phyloP scores from a whole-genome alignment of 2,113 vertebrate genomes.

The Clinocottus analis region DNA sequence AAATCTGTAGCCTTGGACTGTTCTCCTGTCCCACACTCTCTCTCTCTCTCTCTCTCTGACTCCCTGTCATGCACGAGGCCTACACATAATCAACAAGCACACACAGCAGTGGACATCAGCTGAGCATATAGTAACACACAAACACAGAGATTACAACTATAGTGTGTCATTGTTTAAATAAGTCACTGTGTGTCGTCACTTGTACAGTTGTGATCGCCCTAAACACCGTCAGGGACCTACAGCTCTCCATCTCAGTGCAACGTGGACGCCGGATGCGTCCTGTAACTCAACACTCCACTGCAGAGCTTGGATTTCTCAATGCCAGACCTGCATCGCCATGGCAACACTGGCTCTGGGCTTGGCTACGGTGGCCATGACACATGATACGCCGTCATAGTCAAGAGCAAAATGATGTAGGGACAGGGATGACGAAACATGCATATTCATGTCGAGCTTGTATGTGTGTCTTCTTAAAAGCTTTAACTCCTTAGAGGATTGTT shows the following conservation, averaged over 20 bases:
- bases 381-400: slow-evolving; percentile 35
- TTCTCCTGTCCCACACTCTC: slow-evolving; percentile 67
- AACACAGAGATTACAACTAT: slow-evolving; percentile 21
- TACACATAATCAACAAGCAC: slow-evolving; percentile 50
- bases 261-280: slow-evolving; percentile 29
- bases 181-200: slow-evolving; percentile 35
- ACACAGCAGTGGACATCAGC: slow-evolving; percentile 23
- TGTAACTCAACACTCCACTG: slow-evolving; percentile 74
- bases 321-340: slow-evolving; percentile 55
- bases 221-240: not conserved
- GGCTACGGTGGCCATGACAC: slow-evolving; percentile 44
- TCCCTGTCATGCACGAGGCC: slow-evolving; percentile 49
- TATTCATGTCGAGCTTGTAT: not conserved
- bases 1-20: slow-evolving; percentile 82
- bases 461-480: too few relatives aligned
- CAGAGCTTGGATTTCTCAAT: slow-evolving; percentile 60
- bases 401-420: slow-evolving; percentile 18
- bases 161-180: slow-evolving; percentile 27
- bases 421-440: not conserved
- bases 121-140: slow-evolving; percentile 17
- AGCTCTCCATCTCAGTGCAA: slow-evolving; percentile 22
- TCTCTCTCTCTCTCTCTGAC: slow-evolving; percentile 30
- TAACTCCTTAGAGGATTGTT: too few relatives aligned
- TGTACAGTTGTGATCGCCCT: too few relatives aligned
- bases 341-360: slow-evolving; percentile 45